Conservation (phyloP, 2,888 invertebrate genomes). For the Tiliacea citrago region DNA sequence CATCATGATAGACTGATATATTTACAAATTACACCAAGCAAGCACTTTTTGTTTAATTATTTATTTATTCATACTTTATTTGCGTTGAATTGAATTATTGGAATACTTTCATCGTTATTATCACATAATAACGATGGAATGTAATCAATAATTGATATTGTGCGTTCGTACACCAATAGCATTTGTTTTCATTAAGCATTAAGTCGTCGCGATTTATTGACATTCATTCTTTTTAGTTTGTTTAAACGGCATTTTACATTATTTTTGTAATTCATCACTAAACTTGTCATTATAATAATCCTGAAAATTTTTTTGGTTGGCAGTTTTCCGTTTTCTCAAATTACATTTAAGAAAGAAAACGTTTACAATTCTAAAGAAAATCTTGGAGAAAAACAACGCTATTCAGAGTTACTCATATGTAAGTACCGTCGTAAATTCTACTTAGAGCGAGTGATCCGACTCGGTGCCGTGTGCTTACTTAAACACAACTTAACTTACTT, state of each 20-base stretch:
- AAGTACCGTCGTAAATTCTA: conserved; percentile 58
- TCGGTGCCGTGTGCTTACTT: conserved; percentile 62
- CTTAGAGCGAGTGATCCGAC: conserved; percentile 58
- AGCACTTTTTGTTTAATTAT: conserved; percentile 45
- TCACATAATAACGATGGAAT: conserved; percentile 34
- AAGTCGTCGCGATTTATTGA: not conserved
- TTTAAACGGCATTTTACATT: too few species aligned
- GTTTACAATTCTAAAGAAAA: not conserved
- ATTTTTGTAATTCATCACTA: too few species aligned
- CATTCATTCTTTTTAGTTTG: not conserved
- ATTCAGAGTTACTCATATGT: conserved; percentile 34
- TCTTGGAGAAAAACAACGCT: not conserved
- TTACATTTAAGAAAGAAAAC: not conserved
- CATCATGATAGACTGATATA: conserved; percentile 59
- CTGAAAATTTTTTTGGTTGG: not conserved
- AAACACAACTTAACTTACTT: conserved; percentile 66
- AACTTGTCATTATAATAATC: not conserved
- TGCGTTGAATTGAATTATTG: conserved; percentile 55
- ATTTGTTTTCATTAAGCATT: conserved; percentile 26
- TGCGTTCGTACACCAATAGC: conserved; percentile 19
- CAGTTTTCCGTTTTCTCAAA: not conserved
- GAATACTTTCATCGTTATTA: conserved; percentile 47
- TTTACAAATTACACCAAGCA: conserved; percentile 54
- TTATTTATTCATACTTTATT: conserved; percentile 60
- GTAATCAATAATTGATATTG: conserved; percentile 38